phyloP scores from a whole-genome alignment of 1,140 invertebrate genomes.

The Diprion similis region DNA sequence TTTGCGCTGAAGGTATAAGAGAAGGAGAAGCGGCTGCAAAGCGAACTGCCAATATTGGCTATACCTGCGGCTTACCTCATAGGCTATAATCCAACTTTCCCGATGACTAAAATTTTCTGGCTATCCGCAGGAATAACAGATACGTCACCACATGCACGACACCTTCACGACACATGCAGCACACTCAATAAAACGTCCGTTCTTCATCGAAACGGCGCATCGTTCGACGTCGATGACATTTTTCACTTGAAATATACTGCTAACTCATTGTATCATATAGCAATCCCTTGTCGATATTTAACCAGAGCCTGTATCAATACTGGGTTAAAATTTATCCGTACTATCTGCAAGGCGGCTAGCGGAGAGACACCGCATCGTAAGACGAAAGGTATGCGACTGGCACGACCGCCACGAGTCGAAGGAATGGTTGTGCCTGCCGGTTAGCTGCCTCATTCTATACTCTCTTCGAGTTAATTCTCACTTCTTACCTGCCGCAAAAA shows the following conservation, averaged over 20 bases:
- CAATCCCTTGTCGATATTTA: background rate
- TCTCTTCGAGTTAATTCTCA: slow-evolving; percentile 4
- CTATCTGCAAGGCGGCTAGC: slow-evolving; percentile 48
- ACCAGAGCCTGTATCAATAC: background rate
- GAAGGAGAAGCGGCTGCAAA: too few species aligned
- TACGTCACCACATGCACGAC: background rate
- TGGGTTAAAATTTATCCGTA: slow-evolving; percentile 46
- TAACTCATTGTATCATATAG: background rate
- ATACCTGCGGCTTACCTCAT: background rate
- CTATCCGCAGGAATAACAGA: background rate
- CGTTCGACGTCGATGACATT: background rate
- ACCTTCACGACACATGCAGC: background rate
- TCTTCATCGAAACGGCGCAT: background rate
- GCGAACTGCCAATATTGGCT: too few species aligned
- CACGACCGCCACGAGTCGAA: slow-evolving; percentile 44
- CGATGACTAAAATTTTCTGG: background rate
- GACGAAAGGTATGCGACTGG: slow-evolving; percentile 50
- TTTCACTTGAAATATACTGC: background rate
- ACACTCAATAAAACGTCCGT: background rate
- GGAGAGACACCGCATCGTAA: slow-evolving; percentile 56
- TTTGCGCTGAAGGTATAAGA: too few species aligned
- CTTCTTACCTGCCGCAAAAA: background rate
- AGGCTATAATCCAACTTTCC: background rate
- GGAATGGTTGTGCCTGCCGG: slow-evolving; percentile 33
- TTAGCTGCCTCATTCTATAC: background rate